Conservation (phyloP, 2,113 vertebrate genomes). For the Nesospiza acunhae region DNA sequence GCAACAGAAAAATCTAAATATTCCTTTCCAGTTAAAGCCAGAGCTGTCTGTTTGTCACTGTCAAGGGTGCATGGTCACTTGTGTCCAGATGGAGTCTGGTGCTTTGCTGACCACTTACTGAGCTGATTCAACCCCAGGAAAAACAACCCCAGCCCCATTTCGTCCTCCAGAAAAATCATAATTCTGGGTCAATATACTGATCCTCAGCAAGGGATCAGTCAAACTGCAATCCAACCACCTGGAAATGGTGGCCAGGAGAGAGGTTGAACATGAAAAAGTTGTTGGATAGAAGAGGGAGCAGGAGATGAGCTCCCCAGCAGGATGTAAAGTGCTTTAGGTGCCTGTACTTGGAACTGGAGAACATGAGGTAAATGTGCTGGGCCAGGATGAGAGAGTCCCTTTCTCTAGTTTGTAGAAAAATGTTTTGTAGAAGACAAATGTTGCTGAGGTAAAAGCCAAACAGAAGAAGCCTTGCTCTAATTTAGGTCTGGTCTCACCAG, state of each 20-base stretch:
- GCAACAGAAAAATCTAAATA: neutral
- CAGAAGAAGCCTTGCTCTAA: neutral
- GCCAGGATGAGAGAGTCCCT: neutral
- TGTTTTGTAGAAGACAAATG: neutral
- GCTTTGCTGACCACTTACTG: neutral
- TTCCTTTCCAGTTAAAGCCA: neutral
- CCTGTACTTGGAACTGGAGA: neutral
- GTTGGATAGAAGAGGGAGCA: neutral
- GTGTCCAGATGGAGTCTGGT: neutral
- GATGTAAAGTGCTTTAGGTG: neutral
- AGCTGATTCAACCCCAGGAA: neutral
- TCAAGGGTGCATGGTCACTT: accelerated
- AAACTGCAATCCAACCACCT: neutral
- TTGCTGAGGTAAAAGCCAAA: neutral
- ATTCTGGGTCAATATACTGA: neutral
- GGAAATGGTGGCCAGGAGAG: neutral
- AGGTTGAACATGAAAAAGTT: accelerated
- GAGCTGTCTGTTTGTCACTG: neutral
- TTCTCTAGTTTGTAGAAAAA: neutral
- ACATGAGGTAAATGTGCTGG: neutral
- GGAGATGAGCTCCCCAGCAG: neutral
- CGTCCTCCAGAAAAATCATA: neutral
- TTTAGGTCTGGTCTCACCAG: neutral
- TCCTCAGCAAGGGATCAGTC: neutral
- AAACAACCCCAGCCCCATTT: neutral